Evolutionary conservation across 2,888 invertebrate species (phyloP).

Genomic region (Patella pellucida): DNA sequence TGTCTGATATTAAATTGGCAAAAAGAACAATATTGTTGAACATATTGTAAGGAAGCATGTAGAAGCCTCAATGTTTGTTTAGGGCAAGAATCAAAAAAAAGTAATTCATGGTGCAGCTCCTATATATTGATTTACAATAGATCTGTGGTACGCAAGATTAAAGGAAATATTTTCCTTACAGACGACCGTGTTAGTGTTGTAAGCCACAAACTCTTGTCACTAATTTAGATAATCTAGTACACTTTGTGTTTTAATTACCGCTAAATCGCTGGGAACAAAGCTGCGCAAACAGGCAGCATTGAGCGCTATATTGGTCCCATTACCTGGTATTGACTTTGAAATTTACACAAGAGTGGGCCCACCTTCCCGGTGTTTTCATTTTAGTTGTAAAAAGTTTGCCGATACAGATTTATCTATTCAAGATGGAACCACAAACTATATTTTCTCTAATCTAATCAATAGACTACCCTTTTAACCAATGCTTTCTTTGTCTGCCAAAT

Average conservation of each 20-base stretch:
- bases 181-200: neutral
- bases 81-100: too few species aligned
- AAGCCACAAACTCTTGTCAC: neutral
- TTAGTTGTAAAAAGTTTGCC: too few species aligned
- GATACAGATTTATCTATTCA: neutral
- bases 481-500: slow-evolving; percentile 17
- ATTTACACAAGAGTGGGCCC: neutral
- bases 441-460: slow-evolving; percentile 15
- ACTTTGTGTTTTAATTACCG: slow-evolving; percentile 10
- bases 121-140: too few species aligned
- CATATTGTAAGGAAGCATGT: too few species aligned
- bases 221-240: neutral
- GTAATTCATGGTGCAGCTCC: too few species aligned
- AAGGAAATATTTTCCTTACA: slow-evolving; percentile 5
- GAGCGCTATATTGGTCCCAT: neutral
- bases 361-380: neutral
- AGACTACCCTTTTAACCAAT: slow-evolving; percentile 8
- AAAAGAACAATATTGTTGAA: too few species aligned
- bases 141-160: neutral
- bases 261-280: neutral
- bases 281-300: neutral
- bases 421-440: neutral
- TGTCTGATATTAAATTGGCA: too few species aligned
- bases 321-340: neutral
- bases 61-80: too few species aligned